phyloP scores from a whole-genome alignment of 1,140 invertebrate genomes.

The Parasteatoda tepidariorum region DNA sequence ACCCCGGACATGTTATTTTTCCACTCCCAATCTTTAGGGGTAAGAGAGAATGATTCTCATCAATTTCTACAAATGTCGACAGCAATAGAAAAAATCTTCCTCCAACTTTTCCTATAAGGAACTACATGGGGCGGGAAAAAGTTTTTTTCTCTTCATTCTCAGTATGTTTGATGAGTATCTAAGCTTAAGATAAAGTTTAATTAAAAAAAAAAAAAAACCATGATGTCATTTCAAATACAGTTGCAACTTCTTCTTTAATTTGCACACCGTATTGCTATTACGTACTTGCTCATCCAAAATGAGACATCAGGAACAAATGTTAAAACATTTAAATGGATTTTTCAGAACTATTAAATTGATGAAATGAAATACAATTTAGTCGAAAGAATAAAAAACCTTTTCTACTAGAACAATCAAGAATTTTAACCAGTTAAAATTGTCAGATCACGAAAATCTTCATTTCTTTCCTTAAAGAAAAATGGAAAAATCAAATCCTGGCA shows the following conservation, averaged over 20 bases:
- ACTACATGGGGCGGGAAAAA: constrained; percentile 48
- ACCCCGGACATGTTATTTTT: constrained; percentile 60
- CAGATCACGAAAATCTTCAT: constrained; percentile 33
- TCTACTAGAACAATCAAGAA: constrained; percentile 15
- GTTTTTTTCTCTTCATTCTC: constrained; percentile 15
- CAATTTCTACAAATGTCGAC: constrained; percentile 57
- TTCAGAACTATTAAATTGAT: constrained; percentile 56
- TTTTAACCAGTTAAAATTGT: constrained; percentile 26
- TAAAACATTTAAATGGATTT: constrained; percentile 59
- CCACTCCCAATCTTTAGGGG: constrained; percentile 55
- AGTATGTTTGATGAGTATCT: constrained; percentile 49
- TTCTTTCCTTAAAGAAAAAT: constrained; percentile 46
- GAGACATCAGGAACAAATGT: constrained; percentile 60
- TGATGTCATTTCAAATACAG: constrained; percentile 44
- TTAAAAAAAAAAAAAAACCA: constrained; percentile 60
- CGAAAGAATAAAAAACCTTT: constrained; percentile 39
- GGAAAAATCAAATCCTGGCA: constrained; percentile 36
- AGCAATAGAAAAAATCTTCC: constrained; percentile 38
- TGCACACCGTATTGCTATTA: too few species aligned
- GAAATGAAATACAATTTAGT: constrained; percentile 1
- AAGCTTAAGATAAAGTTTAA: constrained; percentile 53
- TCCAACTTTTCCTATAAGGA: constrained; percentile 40
- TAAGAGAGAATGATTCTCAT: constrained; percentile 61
- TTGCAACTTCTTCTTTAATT: constrained; percentile 32
- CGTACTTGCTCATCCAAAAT: constrained; percentile 19